Base-by-base conservation (phyloP, 2,888 invertebrate species). In the Cacoxenus indagator region DNA sequence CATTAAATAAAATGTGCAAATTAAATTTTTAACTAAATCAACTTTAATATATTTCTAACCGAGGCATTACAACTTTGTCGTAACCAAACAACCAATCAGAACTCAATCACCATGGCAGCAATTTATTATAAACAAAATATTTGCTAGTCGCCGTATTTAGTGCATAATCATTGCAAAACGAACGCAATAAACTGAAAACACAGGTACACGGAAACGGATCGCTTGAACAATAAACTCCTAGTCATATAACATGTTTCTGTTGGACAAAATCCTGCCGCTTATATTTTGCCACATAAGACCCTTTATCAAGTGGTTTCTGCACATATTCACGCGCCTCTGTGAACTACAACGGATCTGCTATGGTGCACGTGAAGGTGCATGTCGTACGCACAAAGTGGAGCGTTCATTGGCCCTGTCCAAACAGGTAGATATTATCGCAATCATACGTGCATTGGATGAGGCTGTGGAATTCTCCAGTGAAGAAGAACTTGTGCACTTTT, bases 261-360 rank as follows among this genome's bases (percentile, higher is more conserved):
- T 82, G 17, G 82, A 82, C 37, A 73, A 72, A 72, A 24, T 84
- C 59, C 61, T 86, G 67, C 83, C 90, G 69, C 74, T 90, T 57
- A 84, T 92, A 43, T 90, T 90, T 71, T 92, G 91, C 90, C 94
- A 93, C 87, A 87, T 95, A 61, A 91, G 96, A 79, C 95, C 96
- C n/a, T 89, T 96, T 75, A 90, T 96, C 65, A 98, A 98, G 89
- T 96, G 97, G 95, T 93, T 97, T 85, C 89, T 97, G 27, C 91
- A 93, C 71, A 93, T 92, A 85, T 94, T 95, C 29, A 97, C 97
- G 1, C 92, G 94, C 69, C 90, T 97, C 73, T 97, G 96, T 87
- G 98, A 98, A 88, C 89, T 98, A 37, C 96, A 98, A 87, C 91
- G 98, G 82, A 94, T 98, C 71, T 96, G 96, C 84, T 97, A 97